Evolutionary conservation across 2,888 invertebrate genomes (phyloP).

Genomic region (Phyllotreta striolata): DNA sequence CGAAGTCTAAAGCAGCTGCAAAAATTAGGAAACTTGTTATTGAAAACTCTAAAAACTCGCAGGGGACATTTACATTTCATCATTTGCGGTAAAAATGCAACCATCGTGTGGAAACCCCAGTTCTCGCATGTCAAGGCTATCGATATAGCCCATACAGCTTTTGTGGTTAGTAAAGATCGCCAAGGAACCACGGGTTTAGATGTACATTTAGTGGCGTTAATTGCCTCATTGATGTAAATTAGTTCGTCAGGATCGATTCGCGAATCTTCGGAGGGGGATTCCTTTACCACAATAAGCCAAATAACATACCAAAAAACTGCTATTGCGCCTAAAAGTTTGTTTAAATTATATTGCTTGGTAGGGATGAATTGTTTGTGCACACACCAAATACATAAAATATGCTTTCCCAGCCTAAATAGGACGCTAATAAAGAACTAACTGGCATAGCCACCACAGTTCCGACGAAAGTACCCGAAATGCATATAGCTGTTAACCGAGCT

Average conservation of each 20-base stretch:
- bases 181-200: slow-evolving; percentile 74
- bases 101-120: slow-evolving; percentile 88
- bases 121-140: slow-evolving; percentile 87
- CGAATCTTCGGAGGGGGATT: slow-evolving; percentile 78
- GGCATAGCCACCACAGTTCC: slow-evolving; percentile 87
- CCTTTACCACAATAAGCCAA: slow-evolving; percentile 76
- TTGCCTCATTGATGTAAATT: slow-evolving; percentile 72
- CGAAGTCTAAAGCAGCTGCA: slow-evolving; percentile 75
- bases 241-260: slow-evolving; percentile 76
- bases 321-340: slow-evolving; percentile 63
- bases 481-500: slow-evolving; percentile 79
- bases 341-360: no score
- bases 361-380: not conserved
- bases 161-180: slow-evolving; percentile 76
- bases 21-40: not conserved
- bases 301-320: slow-evolving; percentile 75
- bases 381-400: slow-evolving; percentile 77
- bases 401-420: slow-evolving; percentile 79
- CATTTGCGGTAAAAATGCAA: slow-evolving; percentile 36
- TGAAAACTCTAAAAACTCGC: no score
- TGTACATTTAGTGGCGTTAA: slow-evolving; percentile 56
- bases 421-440: slow-evolving; percentile 75
- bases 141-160: slow-evolving; percentile 84
- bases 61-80: slow-evolving; percentile 18
- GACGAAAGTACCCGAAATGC: slow-evolving; percentile 77